These are phyloP conservation scores for Cheilosia soror DNA, from an alignment of 2,888 invertebrate genomes.

Conservation along the genomic window DNA sequence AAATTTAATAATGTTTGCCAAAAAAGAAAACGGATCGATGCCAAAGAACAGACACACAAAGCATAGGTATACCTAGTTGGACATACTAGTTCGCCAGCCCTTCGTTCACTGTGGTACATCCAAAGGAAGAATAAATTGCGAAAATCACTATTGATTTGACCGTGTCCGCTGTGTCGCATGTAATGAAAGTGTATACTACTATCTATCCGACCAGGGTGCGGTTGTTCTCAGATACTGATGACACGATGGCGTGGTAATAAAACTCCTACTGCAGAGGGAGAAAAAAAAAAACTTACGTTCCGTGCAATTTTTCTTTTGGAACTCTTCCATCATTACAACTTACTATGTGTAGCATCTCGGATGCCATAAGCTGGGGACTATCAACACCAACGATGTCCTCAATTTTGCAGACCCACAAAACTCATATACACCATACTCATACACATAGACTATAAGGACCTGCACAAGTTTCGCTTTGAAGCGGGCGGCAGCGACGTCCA, in stretches of 20 bases:
- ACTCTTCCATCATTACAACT: slow-evolving; percentile 65
- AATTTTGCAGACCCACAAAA: slow-evolving; percentile 17
- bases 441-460: background rate
- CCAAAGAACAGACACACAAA: background rate
- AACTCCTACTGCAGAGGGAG: slow-evolving; percentile 29
- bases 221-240: slow-evolving; percentile 56
- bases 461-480: slow-evolving; percentile 57
- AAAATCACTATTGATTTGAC: slow-evolving; percentile 73
- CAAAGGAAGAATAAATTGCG: slow-evolving; percentile 58
- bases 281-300: slow-evolving; percentile 57
- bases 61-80: too few relatives aligned
- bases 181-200: slow-evolving; percentile 60
- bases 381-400: slow-evolving; percentile 54
- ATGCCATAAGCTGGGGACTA: slow-evolving; percentile 34
- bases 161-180: slow-evolving; percentile 5
- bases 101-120: background rate
- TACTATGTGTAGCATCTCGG: slow-evolving; percentile 13
- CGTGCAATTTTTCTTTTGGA: slow-evolving; percentile 63
- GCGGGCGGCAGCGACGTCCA: slow-evolving; percentile 8
- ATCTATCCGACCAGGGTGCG: slow-evolving; percentile 6
- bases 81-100: slow-evolving; percentile 29
- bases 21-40: slow-evolving; percentile 46
- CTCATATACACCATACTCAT: background rate
- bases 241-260: slow-evolving; percentile 62
- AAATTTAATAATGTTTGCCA: slow-evolving; percentile 70